phyloP scores from a whole-genome alignment of 1,140 invertebrate species.

The Drosophila lacertosa region DNA sequence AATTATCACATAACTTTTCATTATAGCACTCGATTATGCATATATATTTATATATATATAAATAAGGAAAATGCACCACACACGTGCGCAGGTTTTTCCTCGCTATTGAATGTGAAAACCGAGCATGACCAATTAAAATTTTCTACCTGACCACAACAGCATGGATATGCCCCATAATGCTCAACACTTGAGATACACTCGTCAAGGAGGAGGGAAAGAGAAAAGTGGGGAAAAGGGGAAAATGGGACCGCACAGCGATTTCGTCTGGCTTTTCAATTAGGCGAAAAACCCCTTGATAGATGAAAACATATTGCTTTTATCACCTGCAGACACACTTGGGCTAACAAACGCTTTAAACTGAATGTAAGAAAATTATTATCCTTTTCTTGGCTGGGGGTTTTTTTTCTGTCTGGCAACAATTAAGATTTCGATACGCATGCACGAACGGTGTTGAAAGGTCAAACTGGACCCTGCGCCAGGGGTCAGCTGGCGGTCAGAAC shows the following conservation, averaged over 20 bases:
- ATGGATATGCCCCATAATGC: conserved; percentile 5
- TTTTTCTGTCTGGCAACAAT: conserved; percentile 28
- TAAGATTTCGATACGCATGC: conserved; percentile 56
- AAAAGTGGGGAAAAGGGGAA: too few species aligned
- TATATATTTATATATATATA: too few species aligned
- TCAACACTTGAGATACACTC: conserved; percentile 33
- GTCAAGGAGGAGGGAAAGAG: conserved; percentile 1
- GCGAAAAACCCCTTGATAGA: conserved; percentile 24
- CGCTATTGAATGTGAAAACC: conserved; percentile 29
- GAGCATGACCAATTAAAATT: conserved; percentile 50
- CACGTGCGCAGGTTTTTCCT: too few species aligned
- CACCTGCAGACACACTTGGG: conserved; percentile 34
- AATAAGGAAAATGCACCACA: not conserved
- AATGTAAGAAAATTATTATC: conserved; percentile 49
- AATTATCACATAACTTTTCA: conserved; percentile 51
- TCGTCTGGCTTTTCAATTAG: conserved; percentile 37
- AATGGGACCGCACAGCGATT: conserved; percentile 21
- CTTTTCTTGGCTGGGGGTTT: conserved; percentile 17
- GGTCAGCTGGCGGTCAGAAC: conserved; percentile 18
- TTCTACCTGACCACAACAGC: conserved; percentile 48
- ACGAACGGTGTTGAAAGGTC: conserved; percentile 42
- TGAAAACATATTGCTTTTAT: conserved; percentile 47
- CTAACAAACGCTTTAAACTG: not conserved
- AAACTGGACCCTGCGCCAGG: conserved; percentile 8
- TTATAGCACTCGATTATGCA: conserved; percentile 43